These are phyloP conservation scores for Strix uralensis DNA, from an alignment of 2,113 vertebrate species.

Conservation along the genomic window DNA sequence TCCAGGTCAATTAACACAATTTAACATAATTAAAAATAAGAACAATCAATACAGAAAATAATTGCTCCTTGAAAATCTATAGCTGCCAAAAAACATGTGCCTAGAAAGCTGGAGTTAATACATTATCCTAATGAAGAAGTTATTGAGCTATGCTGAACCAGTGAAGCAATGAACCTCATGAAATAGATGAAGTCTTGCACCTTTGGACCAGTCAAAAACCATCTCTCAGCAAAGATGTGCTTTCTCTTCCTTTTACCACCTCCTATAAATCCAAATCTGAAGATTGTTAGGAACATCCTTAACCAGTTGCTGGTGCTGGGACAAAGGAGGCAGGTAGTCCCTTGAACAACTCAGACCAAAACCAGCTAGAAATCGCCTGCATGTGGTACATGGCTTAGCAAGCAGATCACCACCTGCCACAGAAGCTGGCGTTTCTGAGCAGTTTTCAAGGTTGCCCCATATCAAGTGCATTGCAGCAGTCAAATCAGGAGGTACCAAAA, in stretches of 20 bases:
- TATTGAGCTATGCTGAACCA: not conserved
- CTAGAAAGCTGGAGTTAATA: not conserved
- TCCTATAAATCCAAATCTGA: not conserved
- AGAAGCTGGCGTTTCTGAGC: not conserved
- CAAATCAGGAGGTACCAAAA: constrained; percentile 33
- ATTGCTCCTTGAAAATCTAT: not conserved
- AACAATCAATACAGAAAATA: not conserved
- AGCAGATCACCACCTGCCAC: not conserved
- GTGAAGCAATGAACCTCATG: not conserved
- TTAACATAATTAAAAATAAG: not conserved
- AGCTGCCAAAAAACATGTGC: not conserved
- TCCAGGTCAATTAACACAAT: not conserved
- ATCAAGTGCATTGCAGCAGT: not conserved
- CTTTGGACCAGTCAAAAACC: not conserved
- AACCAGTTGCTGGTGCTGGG: not conserved
- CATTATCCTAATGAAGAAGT: not conserved
- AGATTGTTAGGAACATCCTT: not conserved
- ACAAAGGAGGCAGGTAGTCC: not conserved
- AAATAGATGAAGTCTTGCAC: not conserved
- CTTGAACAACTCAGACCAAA: not conserved
- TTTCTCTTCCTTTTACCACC: not conserved
- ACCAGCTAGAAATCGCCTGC: not conserved
- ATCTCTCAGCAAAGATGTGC: not conserved
- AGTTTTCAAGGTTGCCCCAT: not conserved
- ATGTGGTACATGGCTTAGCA: rapidly evolving